phyloP scores from a whole-genome alignment of 2,888 invertebrate genomes.

The Drosophila nigricruria region DNA sequence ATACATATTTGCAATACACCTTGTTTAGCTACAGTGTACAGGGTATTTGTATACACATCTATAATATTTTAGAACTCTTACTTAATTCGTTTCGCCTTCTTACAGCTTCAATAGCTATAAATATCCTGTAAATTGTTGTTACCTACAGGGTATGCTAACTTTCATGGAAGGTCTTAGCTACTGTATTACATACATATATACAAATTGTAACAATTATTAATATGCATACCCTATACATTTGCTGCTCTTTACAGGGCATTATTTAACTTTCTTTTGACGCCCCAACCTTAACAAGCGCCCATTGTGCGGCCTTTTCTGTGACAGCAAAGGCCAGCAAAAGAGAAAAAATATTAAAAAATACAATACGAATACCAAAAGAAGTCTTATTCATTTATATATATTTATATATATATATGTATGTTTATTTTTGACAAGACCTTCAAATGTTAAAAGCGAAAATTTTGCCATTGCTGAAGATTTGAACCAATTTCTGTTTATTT shows the following conservation, averaged over 20 bases:
- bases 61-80: neutral
- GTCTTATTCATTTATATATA: conserved; percentile 15
- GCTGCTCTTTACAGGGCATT: conserved; percentile 29
- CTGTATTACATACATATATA: no score
- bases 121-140: neutral
- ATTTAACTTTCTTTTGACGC: conserved; percentile 50
- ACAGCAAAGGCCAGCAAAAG: conserved; percentile 51
- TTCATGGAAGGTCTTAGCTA: neutral
- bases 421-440: conserved; percentile 64
- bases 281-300: conserved; percentile 40
- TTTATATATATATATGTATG: neutral
- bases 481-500: conserved; percentile 29
- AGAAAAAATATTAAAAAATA: conserved; percentile 34
- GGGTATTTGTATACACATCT: neutral
- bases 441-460: conserved; percentile 71
- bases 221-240: neutral
- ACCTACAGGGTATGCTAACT: conserved; percentile 20
- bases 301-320: conserved; percentile 51
- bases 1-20: no score
- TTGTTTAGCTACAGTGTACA: neutral
- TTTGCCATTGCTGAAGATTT: conserved; percentile 52
- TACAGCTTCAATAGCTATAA: neutral
- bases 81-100: neutral
- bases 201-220: no score
- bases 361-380: conserved; percentile 49